Base-by-base conservation (phyloP, 2,113 vertebrate species). In the Romanogobio albipinnatus region DNA sequence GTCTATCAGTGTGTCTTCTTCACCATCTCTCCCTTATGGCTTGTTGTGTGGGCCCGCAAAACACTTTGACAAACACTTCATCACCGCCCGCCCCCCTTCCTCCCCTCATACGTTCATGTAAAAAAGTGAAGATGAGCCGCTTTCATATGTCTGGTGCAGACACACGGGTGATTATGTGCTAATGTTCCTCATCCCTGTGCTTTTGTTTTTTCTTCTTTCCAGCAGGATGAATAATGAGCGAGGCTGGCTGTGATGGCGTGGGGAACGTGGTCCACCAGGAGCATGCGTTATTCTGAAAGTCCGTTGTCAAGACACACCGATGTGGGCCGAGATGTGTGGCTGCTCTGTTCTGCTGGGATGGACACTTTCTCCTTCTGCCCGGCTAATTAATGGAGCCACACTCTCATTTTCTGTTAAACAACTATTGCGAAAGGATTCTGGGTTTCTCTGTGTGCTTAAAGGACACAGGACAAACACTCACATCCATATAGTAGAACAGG, bases 221-320 rank as follows among this genome's bases (percentile, higher is more conserved):
- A 88, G 85, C 62, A 86, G 78, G 75, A 85, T 86, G 87, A 90
- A 86, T 86, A 85, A 87, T 83, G 83, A 87, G 77, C 26, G 13
- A 24, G 49, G 85, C 43, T 85, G 83, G 62, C 70, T 81, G 68
- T 79, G 76, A 78, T 43, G 58, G 85, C 19, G 15, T 45, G 58
- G 45, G 45, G 75, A 82, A 86, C 56, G 47, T 56, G 71, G 79
- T 85, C 85, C 86, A 81, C 81, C 75, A 89, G 85, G 82, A 86
- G 47, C 59, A 26, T 33, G 82, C 3, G 59, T 81, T 74, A 87
- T 87, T 82, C 84, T 22, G 33, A 75, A 79, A 84, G 85, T 82
- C 79, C 71, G 79, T 81, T 83, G 77, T 89, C 61, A 86, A 85
- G 85, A 84, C 70, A 36, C 51, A 80, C 78, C 58, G 78, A 79